These are phyloP conservation scores for Ceyx cyanopectus DNA, from an alignment of 2,113 vertebrate genomes.

Conservation along the genomic window DNA sequence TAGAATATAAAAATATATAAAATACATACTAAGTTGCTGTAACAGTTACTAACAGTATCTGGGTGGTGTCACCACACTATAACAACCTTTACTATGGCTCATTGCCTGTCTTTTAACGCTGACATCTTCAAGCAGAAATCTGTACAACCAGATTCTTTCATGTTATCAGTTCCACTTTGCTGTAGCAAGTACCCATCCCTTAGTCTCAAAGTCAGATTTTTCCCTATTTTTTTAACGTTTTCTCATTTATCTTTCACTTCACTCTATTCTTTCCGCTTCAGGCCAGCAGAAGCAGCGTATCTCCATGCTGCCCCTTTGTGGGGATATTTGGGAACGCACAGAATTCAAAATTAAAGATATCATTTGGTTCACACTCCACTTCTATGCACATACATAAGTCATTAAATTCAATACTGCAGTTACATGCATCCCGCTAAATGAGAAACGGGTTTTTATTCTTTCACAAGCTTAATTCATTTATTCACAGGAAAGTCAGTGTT, in stretches of 20 bases:
- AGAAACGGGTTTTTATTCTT: constrained; percentile 20
- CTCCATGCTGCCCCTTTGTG: constrained; percentile 56
- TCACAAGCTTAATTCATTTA: not conserved
- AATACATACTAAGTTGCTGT: not conserved
- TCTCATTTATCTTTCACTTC: not conserved
- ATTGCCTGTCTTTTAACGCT: not conserved
- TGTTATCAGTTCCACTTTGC: not conserved
- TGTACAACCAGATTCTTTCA: not conserved
- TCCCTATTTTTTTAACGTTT: not conserved
- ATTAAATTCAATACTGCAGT: constrained; percentile 12
- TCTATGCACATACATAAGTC: not conserved
- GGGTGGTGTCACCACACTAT: not conserved
- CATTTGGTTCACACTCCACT: not conserved
- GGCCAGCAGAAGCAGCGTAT: not conserved
- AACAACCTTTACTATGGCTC: not conserved
- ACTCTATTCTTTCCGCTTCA: not conserved
- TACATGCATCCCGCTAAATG: not conserved
- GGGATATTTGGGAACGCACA: not conserved
- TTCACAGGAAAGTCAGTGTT: not conserved
- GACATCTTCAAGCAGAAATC: not conserved
- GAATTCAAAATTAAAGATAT: not conserved
- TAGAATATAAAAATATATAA: not conserved
- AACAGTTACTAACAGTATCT: not conserved
- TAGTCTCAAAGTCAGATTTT: not conserved
- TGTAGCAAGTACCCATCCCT: not conserved